phyloP scores from a whole-genome alignment of 2,113 vertebrate genomes.

The Physeter macrocephalus region DNA sequence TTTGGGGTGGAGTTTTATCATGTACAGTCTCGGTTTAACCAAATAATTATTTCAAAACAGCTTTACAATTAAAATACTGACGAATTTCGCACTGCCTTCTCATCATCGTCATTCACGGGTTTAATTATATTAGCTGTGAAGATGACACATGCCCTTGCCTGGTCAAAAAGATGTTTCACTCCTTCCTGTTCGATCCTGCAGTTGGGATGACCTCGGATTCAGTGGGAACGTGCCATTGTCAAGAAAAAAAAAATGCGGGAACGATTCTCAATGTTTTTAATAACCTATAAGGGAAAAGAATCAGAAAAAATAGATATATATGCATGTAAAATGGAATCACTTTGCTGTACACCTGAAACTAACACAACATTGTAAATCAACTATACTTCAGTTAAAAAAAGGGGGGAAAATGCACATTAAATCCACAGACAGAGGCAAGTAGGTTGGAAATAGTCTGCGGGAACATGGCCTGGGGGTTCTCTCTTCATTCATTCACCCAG shows the following conservation, averaged over 20 bases:
- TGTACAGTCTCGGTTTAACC: neutral
- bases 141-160: neutral
- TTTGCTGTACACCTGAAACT: neutral
- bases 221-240: neutral
- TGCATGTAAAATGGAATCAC: neutral
- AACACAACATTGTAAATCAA: neutral
- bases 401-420: neutral
- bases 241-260: neutral
- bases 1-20: neutral
- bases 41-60: constrained; percentile 22
- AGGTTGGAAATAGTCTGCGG: neutral
- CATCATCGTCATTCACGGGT: neutral
- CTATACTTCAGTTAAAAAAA: neutral
- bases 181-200: neutral
- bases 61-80: neutral
- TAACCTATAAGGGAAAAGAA: neutral
- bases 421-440: neutral
- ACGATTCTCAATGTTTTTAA: neutral
- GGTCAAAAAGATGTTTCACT: constrained; percentile 7
- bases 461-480: neutral
- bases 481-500: neutral
- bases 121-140: constrained; percentile 28
- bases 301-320: too few relatives aligned
- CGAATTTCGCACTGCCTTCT: neutral
- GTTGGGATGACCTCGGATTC: constrained; percentile 29